Conservation (phyloP, 2,797 vertebrate species). For the Hypotaenidia okinawae region DNA sequence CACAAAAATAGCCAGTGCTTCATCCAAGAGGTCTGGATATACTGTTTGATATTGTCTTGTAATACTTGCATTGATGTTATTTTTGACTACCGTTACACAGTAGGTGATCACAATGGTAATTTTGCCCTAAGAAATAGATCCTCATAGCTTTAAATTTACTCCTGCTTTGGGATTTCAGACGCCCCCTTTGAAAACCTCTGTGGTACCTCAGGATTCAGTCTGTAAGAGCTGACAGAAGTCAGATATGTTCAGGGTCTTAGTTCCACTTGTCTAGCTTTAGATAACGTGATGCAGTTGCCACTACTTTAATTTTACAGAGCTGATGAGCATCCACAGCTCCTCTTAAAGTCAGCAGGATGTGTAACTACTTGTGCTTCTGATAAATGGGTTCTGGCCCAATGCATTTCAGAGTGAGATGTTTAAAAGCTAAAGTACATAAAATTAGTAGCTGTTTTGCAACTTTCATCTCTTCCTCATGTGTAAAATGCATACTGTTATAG, state of each 20-base stretch:
- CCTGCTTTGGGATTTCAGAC: neutral
- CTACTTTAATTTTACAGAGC: neutral
- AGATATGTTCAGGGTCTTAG: neutral
- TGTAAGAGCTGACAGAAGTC: neutral
- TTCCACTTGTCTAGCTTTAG: neutral
- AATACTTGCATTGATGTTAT: neutral
- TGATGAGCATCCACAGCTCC: neutral
- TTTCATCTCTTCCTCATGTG: neutral
- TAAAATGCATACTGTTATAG: neutral
- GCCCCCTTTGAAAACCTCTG: neutral
- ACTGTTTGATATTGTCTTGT: neutral
- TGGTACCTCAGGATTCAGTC: neutral
- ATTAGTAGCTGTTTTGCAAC: neutral
- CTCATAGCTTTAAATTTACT: neutral
- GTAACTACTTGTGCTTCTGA: neutral
- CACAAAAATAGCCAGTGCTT: neutral
- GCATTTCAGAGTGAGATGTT: neutral
- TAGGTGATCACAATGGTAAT: neutral
- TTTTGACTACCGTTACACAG: neutral
- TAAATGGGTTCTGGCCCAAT: neutral
- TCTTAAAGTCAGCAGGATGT: neutral
- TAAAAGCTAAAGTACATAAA: neutral
- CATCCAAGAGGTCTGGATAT: neutral
- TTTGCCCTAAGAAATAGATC: neutral
- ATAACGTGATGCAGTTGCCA: neutral